These are phyloP conservation scores for Trachelus tabidus DNA, from an alignment of 2,888 invertebrate species.

Conservation along the genomic window DNA sequence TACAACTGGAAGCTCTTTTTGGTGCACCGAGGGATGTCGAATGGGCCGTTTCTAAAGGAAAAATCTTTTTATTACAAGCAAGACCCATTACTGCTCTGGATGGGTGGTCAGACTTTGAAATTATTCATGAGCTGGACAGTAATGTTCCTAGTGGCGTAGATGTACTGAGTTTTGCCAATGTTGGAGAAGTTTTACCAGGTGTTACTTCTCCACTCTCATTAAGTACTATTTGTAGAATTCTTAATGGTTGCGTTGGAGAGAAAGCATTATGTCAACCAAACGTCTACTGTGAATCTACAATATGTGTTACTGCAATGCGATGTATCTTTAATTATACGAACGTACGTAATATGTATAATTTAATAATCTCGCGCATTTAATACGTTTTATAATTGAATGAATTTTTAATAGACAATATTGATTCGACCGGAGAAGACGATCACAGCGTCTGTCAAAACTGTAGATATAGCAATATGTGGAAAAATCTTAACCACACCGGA, in stretches of 20 bases:
- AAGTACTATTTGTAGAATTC: constrained; percentile 55
- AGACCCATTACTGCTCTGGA: constrained; percentile 81
- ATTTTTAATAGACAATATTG: constrained; percentile 65
- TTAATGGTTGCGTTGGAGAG: constrained; percentile 43
- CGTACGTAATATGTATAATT: constrained; percentile 30
- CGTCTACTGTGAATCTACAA: constrained; percentile 11
- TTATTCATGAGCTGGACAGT: constrained; percentile 82
- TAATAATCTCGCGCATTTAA: background rate
- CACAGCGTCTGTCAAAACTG: constrained; percentile 67
- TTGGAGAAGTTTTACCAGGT: constrained; percentile 79
- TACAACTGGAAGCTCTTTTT: constrained; percentile 75
- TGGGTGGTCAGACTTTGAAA: constrained; percentile 81
- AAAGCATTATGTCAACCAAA: background rate
- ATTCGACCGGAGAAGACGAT: constrained; percentile 64
- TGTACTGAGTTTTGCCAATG: constrained; percentile 77
- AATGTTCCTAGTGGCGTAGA: constrained; percentile 76
- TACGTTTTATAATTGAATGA: background rate
- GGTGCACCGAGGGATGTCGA: constrained; percentile 82
- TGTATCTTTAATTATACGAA: constrained; percentile 36
- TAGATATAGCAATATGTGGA: constrained; percentile 74
- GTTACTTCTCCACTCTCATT: constrained; percentile 70
- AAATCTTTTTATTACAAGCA: constrained; percentile 78
- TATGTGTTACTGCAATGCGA: constrained; percentile 25
- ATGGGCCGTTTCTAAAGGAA: constrained; percentile 77
- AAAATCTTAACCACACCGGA: constrained; percentile 71